Base-by-base conservation (phyloP, 2,113 vertebrate species). In the Gobiocypris rarus region DNA sequence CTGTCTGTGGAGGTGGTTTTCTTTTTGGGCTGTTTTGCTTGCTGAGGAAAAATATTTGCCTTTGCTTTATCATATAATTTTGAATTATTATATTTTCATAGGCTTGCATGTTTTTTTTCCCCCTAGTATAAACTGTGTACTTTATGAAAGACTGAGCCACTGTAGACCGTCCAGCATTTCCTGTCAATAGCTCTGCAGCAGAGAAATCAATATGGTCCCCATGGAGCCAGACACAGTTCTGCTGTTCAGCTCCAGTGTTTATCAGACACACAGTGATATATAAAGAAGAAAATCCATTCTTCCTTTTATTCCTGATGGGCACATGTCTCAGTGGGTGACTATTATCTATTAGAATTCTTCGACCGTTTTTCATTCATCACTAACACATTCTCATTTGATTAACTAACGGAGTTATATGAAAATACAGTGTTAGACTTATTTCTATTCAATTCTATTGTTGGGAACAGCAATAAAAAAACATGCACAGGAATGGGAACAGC, bases 121-220 rank as follows among this genome's bases (percentile, higher is more conserved):
- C 45, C 38, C 38, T 38, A 77, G 56, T 56, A 58, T 45, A 70
- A 85, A 71, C 75, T 61, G 26, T 83, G 58, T 85, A 43, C 58
- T 85, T 79, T 75, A 26, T 54, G 28, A 22, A 69, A 11, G 43
- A 81, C 19, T 81, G 24, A 81, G 78, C 59, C 45, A 81, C 75
- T 81, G 67, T 41, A 50, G 52, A 58, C 38, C 26, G 19, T 83
- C 45, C 65, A 83, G 83, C 34, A 70, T 74, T 69, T 82, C 38
- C 67, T 83, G 83, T 87, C 83, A 59, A 84, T 87, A 87, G 34
- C 56, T 74, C 41, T 85, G 80, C 80, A 78, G 80, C 31, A 41
- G 67, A 41, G 58, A 82, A 69, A 83, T 85, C 83, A 83, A 83
- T 85, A 79, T 58, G 22, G 58, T 69, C 71, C n/a, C 67, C 34